phyloP scores from a whole-genome alignment of 2,113 vertebrate species.

The Hiodon alosoides region DNA sequence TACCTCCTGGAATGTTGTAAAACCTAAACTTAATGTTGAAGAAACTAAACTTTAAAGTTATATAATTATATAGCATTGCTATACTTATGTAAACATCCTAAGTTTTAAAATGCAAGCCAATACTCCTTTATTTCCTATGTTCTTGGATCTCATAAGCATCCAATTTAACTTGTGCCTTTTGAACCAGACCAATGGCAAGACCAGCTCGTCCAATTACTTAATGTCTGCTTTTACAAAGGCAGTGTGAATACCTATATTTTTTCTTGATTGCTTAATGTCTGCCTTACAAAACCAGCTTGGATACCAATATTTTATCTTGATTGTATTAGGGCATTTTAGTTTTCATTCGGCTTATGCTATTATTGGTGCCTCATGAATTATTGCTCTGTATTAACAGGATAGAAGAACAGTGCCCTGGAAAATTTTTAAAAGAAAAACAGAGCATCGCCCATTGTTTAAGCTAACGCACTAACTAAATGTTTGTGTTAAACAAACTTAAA shows the following conservation, averaged over 20 bases:
- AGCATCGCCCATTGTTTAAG: constrained; percentile 23
- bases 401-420: constrained; percentile 16
- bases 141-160: too few relatives aligned
- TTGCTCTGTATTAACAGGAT: constrained; percentile 25
- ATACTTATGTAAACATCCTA: too few relatives aligned
- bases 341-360: constrained; percentile 28
- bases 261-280: constrained; percentile 33
- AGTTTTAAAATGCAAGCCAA: too few relatives aligned
- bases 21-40: too few relatives aligned
- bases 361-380: constrained; percentile 28
- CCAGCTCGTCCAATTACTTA: too few relatives aligned
- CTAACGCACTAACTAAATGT: constrained; percentile 25
- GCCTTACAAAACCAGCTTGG: constrained; percentile 22
- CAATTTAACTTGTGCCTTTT: too few relatives aligned
- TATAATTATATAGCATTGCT: too few relatives aligned
- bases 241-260: background rate
- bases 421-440: constrained; percentile 24
- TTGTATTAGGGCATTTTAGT: constrained; percentile 17
- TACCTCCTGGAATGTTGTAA: too few relatives aligned
- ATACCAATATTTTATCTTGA: constrained; percentile 14
- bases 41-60: too few relatives aligned
- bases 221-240: too few relatives aligned
- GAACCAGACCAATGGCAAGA: too few relatives aligned
- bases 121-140: too few relatives aligned
- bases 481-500: constrained; percentile 26